Base-by-base conservation (phyloP, 1,140 invertebrate genomes). In the Armadillidium nasatum region DNA sequence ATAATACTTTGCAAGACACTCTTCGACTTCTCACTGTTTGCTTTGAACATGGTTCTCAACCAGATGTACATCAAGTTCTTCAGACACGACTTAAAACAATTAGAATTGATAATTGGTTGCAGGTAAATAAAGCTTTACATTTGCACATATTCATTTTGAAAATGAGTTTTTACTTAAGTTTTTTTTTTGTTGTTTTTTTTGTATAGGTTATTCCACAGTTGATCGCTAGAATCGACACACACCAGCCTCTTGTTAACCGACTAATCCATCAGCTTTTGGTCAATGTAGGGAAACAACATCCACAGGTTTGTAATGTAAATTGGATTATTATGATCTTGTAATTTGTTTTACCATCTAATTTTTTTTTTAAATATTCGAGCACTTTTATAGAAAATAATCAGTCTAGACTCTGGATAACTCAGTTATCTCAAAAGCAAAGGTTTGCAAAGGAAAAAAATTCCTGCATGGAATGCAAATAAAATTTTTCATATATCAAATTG, bases 81-180 rank as follows among this genome's bases (percentile, higher is more conserved):
- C 88, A 91, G 0, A 95, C 98, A 80, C 95, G 95, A 0, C 92
- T 99, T 67, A 90, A 93, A 79, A 89, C 91, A 0, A 96, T 99
- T 44, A 94, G 97, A 82, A 95, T 99, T 75, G 96, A 99, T 82
- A 98, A 96, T 11, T 99, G 98, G 98, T 87, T 99, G 0, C 97
- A 99, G 88, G 88, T 89, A 80, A 76, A 78, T 33, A 33, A 6
- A 33, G 11, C 44, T 33, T n/a, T 9, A 72, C 22, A 74, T 72
- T 15, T 22, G 4, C 19, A 19, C 21, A 33, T 11, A 72, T 10
- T 21, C 11, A 46, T 11, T 72, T 11, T 10, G 43, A 44, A 21
- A 3, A 21, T 13, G 6, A 72, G 22, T 11, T 72, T 46, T 13
- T 72, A 11, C 22, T 23, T 11, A 22, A n/a, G 13, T 60, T 73